A percentile compares a stretch with the other conserved stretches of the same genome.
phyloP scores from a whole-genome alignment of 2,888 invertebrate genomes.

The Schrankia costaestrigalis region DNA sequence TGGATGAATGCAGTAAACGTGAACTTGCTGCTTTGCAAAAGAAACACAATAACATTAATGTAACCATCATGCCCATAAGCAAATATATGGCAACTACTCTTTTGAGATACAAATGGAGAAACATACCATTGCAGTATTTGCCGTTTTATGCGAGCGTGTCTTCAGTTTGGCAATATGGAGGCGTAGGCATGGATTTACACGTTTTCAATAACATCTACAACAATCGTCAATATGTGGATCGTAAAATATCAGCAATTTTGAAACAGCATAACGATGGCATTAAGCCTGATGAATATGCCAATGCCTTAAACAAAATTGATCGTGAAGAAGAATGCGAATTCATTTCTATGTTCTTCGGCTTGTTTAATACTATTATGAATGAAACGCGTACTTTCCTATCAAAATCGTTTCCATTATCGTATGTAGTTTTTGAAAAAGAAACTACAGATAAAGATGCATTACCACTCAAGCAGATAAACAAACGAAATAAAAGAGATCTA shows the following conservation, averaged over 20 bases:
- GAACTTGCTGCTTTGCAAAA: constrained; percentile 49
- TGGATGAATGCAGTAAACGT: constrained; percentile 39
- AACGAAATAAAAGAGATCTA: constrained; percentile 51
- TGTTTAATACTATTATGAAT: constrained; percentile 49
- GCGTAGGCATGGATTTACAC: constrained; percentile 64
- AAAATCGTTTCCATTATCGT: constrained; percentile 30
- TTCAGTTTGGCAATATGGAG: constrained; percentile 79
- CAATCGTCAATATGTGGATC: constrained; percentile 35
- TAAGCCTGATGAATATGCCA: constrained; percentile 47
- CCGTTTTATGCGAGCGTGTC: constrained; percentile 75
- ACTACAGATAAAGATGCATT: constrained; percentile 17
- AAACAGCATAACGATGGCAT: constrained; percentile 64
- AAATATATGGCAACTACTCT: constrained; percentile 75
- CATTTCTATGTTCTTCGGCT: constrained; percentile 39
- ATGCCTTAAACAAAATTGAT: constrained; percentile 46
- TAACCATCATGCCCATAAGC: constrained; percentile 55
- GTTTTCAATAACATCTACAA: constrained; percentile 44
- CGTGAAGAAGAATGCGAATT: constrained; percentile 51
- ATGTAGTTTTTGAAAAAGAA: constrained; percentile 19
- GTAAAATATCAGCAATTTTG: constrained; percentile 48
- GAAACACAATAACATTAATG: constrained; percentile 62
- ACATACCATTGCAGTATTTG: constrained; percentile 60
- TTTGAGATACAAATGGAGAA: constrained; percentile 69
- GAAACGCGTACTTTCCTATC: constrained; percentile 49
- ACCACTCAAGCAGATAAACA: constrained; percentile 45